phyloP scores from a whole-genome alignment of 2,797 vertebrate genomes.

The Chromis chromis region DNA sequence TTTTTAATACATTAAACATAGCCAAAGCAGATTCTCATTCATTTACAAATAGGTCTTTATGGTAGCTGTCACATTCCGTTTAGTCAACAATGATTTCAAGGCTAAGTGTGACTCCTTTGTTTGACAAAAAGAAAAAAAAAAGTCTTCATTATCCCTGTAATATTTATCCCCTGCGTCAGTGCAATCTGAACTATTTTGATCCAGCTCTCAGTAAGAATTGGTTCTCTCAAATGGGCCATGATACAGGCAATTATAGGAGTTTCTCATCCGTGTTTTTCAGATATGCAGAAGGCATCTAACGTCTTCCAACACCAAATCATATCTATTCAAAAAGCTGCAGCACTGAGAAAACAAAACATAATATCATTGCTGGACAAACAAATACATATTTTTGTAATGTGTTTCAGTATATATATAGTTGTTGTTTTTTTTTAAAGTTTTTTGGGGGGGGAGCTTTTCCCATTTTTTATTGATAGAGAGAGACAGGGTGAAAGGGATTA shows the following conservation, averaged over 20 bases:
- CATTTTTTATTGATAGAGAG: too few relatives aligned
- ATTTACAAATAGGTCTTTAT: too few relatives aligned
- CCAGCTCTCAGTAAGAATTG: constrained; percentile 2
- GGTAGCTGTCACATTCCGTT: background rate
- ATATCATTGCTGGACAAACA: too few relatives aligned
- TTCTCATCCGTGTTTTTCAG: constrained; percentile 1
- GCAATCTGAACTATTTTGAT: background rate
- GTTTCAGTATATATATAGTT: too few relatives aligned
- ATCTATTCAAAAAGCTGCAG: too few relatives aligned
- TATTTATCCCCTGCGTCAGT: background rate
- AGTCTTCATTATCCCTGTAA: background rate
- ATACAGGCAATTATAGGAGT: background rate
- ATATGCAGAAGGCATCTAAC: background rate
- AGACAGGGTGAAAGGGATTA: too few relatives aligned
- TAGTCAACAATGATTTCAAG: background rate
- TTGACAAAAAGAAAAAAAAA: background rate
- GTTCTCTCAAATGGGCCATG: constrained; percentile 2
- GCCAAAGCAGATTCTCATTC: too few relatives aligned
- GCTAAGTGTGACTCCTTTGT: background rate
- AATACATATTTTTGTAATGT: too few relatives aligned
- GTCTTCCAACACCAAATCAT: background rate
- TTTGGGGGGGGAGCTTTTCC: too few relatives aligned
- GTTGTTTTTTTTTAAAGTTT: too few relatives aligned
- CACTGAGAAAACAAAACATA: too few relatives aligned
- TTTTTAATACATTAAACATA: too few relatives aligned